phyloP scores from a whole-genome alignment of 2,797 vertebrate genomes.

The Brachyrhaphis roseni region DNA sequence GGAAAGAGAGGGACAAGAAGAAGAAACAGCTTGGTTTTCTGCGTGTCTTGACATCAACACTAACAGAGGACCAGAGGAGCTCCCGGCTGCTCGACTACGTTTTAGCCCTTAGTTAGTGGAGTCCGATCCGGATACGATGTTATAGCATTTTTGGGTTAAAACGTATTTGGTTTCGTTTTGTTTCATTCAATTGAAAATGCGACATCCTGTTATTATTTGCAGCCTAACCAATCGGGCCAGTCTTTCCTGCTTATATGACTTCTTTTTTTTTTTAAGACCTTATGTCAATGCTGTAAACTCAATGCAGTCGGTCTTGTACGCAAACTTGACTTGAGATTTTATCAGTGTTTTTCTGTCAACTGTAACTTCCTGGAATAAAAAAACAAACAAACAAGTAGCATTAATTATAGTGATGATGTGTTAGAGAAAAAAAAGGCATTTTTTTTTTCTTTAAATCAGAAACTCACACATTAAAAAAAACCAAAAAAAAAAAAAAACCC shows the following conservation, averaged over 20 bases:
- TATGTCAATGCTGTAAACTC: neutral
- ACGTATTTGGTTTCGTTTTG: neutral
- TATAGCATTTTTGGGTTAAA: neutral
- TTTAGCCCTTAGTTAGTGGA: neutral
- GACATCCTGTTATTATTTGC: neutral
- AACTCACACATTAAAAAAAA: neutral
- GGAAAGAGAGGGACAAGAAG: slow-evolving; percentile 53
- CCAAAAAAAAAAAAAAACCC: neutral
- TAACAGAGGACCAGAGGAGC: slow-evolving; percentile 2
- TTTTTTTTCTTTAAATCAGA: neutral
- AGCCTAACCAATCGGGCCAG: neutral
- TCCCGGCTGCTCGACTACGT: neutral
- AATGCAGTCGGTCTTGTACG: neutral
- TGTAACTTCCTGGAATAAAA: neutral
- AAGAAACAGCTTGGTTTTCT: slow-evolving; percentile 57
- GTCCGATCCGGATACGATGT: neutral
- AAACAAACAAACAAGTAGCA: neutral
- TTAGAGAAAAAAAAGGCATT: neutral
- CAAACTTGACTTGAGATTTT: neutral
- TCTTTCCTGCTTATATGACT: neutral
- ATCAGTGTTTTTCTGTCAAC: neutral
- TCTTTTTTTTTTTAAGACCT: neutral
- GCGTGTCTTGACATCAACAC: slow-evolving; percentile 21
- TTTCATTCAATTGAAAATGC: neutral
- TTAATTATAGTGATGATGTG: neutral